A percentile compares a stretch with the other conserved stretches of the same genome.
phyloP scores from a whole-genome alignment of 2,797 vertebrate genomes.

The Hylomyscus alleni region DNA sequence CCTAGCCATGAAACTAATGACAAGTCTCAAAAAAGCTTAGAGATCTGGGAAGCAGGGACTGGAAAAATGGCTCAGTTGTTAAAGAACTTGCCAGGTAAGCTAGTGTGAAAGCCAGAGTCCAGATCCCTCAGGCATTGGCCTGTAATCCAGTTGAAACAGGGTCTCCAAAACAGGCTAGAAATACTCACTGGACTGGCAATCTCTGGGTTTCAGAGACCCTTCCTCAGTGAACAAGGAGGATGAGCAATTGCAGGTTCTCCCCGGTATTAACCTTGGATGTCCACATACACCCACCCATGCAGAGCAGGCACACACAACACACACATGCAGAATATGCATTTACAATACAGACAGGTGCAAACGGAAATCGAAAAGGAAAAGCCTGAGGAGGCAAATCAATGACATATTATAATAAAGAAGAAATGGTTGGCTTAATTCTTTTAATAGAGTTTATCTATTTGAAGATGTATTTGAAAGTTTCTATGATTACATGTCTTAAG shows the following conservation, averaged over 20 bases:
- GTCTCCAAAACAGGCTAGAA: background rate
- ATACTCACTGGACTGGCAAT: background rate
- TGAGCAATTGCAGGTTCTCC: background rate
- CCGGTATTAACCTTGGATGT: background rate
- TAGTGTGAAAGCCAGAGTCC: background rate
- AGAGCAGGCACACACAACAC: background rate
- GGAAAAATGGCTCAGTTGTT: background rate
- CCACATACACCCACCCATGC: no score
- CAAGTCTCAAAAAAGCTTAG: background rate
- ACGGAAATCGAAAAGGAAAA: background rate
- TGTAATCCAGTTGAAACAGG: background rate
- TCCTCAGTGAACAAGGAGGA: background rate
- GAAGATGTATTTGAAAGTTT: background rate
- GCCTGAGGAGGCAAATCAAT: slow-evolving; percentile 24
- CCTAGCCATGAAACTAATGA: background rate
- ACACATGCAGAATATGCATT: background rate
- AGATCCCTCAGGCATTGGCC: background rate
- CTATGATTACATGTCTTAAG: background rate
- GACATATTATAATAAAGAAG: background rate
- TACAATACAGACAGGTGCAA: background rate
- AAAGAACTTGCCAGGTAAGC: background rate
- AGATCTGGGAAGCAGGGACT: background rate
- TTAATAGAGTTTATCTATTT: slow-evolving; percentile 18
- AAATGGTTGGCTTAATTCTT: slow-evolving; percentile 39
- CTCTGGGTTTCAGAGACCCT: background rate